A percentile compares a stretch with the other conserved stretches of the same genome.
Evolutionary conservation across 2,888 invertebrate genomes (phyloP).

Genomic region (Parelbella ahira): DNA sequence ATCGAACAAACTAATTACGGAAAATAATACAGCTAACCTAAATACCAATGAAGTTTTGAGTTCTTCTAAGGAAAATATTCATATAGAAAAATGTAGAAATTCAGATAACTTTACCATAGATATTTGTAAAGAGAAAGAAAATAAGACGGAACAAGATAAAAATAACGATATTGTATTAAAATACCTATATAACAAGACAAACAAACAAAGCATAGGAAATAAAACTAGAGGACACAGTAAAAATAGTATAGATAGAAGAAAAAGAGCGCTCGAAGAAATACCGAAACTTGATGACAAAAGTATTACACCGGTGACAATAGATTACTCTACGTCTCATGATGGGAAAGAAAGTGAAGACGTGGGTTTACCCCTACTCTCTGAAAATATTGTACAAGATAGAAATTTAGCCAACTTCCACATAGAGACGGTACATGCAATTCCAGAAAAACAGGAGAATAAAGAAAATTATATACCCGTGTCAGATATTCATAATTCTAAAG

Average conservation of each 20-base stretch:
- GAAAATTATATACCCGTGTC: too few relatives aligned
- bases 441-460: too few relatives aligned
- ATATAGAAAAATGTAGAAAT: not conserved
- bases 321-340: constrained; percentile 53
- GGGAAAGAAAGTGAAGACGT: constrained; percentile 35
- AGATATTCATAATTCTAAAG: constrained; percentile 8
- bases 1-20: not conserved
- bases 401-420: constrained; percentile 62
- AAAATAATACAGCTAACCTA: constrained; percentile 17
- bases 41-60: not conserved
- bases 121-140: constrained; percentile 12
- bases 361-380: constrained; percentile 23
- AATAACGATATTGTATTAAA: constrained; percentile 48
- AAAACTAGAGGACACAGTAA: constrained; percentile 49
- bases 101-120: not conserved
- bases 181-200: constrained; percentile 58
- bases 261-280: constrained; percentile 39
- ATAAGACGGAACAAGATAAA: constrained; percentile 29
- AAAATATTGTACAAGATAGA: constrained; percentile 42
- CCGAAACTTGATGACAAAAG: constrained; percentile 17
- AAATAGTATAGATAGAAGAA: constrained; percentile 55
- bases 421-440: constrained; percentile 54
- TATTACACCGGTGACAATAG: constrained; percentile 36
- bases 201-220: constrained; percentile 33
- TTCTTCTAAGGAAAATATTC: not conserved